phyloP scores from a whole-genome alignment of 1,140 invertebrate genomes.

The Ladona fulva region DNA sequence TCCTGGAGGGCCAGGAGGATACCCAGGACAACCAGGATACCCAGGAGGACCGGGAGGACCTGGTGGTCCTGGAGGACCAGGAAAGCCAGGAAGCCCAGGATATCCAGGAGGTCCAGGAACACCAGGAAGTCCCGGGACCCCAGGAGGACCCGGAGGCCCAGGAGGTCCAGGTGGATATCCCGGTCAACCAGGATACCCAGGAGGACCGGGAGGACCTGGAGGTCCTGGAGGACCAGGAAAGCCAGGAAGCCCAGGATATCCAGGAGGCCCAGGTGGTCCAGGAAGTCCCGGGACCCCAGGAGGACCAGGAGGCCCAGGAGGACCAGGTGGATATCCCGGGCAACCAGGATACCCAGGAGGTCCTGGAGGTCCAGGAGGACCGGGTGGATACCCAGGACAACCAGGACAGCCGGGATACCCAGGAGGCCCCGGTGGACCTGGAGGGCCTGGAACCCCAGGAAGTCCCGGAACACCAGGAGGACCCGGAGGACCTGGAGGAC shows the following conservation, averaged over 20 bases:
- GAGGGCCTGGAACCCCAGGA: slow-evolving; percentile 24
- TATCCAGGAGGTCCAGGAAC: neutral
- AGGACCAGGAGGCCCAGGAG: slow-evolving; percentile 25
- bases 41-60: slow-evolving; percentile 18
- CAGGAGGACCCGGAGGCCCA: slow-evolving; percentile 16
- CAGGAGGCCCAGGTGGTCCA: slow-evolving; percentile 12
- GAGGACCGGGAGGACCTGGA: neutral
- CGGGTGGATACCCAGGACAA: slow-evolving; percentile 23
- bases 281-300: slow-evolving; percentile 26
- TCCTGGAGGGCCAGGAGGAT: slow-evolving; percentile 25
- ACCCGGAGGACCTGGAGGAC: slow-evolving; percentile 13
- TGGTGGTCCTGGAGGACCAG: neutral
- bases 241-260: slow-evolving; percentile 15
- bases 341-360: slow-evolving; percentile 24
- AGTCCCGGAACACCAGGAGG: slow-evolving; percentile 26
- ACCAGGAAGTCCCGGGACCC: slow-evolving; percentile 13
- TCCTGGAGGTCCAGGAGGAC: neutral
- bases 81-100: slow-evolving; percentile 1
- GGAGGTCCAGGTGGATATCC: slow-evolving; percentile 16
- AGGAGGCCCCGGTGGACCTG: slow-evolving; percentile 28
- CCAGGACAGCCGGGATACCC: slow-evolving; percentile 27
- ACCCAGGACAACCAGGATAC: slow-evolving; percentile 8
- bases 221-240: neutral
- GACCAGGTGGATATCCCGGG: slow-evolving; percentile 14
- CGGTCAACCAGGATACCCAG: slow-evolving; percentile 16